A percentile compares a stretch with the other conserved stretches of the same genome.
These are phyloP conservation scores for Drosophila subobscura DNA, from an alignment of 1,140 invertebrate genomes.

Conservation along the genomic window DNA sequence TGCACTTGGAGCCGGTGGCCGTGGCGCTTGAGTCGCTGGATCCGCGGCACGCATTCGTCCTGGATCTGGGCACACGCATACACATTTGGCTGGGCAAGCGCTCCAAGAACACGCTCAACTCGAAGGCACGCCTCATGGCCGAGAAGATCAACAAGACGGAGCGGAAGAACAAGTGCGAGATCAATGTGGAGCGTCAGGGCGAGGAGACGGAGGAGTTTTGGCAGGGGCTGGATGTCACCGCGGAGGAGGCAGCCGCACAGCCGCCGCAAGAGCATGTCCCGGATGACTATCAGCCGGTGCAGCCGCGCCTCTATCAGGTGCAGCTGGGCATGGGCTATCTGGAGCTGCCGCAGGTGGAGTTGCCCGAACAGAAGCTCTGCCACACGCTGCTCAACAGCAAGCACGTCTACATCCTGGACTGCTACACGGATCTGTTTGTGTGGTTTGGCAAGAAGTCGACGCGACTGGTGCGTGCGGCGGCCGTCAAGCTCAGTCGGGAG, in stretches of 20 bases:
- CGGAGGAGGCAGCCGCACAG: constrained; percentile 70
- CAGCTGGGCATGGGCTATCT: constrained; percentile 98
- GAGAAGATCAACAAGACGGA: constrained; percentile 99
- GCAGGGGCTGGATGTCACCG: constrained; percentile 86
- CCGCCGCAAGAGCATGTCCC: constrained; percentile 89
- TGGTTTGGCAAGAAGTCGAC: constrained; percentile 99
- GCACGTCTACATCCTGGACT: constrained; percentile 99
- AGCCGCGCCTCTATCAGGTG: constrained; percentile 96
- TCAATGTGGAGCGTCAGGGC: constrained; percentile 92
- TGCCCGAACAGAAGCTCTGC: constrained; percentile 90
- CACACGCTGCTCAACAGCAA: constrained; percentile 93
- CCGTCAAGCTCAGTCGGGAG: constrained; percentile 97
- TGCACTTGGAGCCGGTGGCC: constrained; percentile 96
- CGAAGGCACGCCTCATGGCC: constrained; percentile 96
- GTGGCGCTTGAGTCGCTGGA: constrained; percentile 90
- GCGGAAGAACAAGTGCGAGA: constrained; percentile 96
- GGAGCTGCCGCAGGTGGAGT: constrained; percentile 97
- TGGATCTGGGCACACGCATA: constrained; percentile 94
- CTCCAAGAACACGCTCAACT: constrained; percentile 97
- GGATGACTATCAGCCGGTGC: constrained; percentile 89
- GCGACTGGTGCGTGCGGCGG: constrained; percentile 96
- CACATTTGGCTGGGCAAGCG: constrained; percentile 97
- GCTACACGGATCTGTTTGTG: constrained; percentile 97
- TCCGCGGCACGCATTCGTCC: constrained; percentile 95
- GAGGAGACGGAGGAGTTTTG: constrained; percentile 95